These are phyloP conservation scores for Nylanderia fulva DNA, from an alignment of 1,140 invertebrate species.

Conservation along the genomic window DNA sequence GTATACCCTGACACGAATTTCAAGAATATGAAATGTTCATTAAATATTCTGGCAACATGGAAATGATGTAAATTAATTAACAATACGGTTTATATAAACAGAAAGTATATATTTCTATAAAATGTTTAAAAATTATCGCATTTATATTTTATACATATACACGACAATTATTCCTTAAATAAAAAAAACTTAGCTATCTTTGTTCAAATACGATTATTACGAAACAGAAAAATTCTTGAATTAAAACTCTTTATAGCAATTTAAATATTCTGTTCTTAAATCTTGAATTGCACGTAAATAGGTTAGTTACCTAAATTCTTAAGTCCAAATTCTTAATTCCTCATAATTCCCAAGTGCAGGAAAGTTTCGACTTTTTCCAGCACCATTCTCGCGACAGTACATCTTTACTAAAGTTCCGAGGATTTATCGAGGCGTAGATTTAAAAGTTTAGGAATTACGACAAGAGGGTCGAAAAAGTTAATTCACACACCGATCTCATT, in stretches of 20 bases:
- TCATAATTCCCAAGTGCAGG: slow-evolving; percentile 46
- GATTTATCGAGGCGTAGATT: slow-evolving; percentile 57
- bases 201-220: not conserved
- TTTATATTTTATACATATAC: not conserved
- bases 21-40: slow-evolving; percentile 38
- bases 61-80: slow-evolving; percentile 29
- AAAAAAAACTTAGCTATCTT: no score
- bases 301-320: slow-evolving; percentile 38
- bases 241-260: not conserved
- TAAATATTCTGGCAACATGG: not conserved
- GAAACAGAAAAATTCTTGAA: not conserved
- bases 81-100: not conserved
- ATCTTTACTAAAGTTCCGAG: slow-evolving; percentile 49
- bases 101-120: not conserved
- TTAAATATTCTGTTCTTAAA: slow-evolving; percentile 1
- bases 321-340: slow-evolving; percentile 54
- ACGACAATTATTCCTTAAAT: not conserved
- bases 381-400: slow-evolving; percentile 48
- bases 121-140: not conserved
- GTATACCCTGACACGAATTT: slow-evolving; percentile 34
- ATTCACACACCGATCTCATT: slow-evolving; percentile 62
- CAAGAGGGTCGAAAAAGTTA: slow-evolving; percentile 56
- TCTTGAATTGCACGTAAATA: slow-evolving; percentile 31
- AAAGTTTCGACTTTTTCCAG: slow-evolving; percentile 61
- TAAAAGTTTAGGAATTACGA: slow-evolving; percentile 62